Evolutionary conservation across 2,113 vertebrate genomes (phyloP).

Genomic region (Brevimyrus niger): DNA sequence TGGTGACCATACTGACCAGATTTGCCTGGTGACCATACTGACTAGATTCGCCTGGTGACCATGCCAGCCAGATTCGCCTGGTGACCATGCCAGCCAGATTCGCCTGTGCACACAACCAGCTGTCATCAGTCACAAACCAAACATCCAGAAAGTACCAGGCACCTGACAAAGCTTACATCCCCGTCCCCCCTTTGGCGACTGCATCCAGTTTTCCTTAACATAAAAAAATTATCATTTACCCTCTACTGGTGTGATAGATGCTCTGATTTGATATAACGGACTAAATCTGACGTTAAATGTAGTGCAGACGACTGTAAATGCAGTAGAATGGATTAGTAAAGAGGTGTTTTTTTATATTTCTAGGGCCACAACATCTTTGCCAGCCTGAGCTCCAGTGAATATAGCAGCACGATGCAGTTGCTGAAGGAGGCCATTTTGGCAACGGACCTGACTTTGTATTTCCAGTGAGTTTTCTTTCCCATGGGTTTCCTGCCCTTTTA

Average conservation of each 20-base stretch:
- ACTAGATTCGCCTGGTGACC: no score
- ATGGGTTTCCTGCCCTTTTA: background rate
- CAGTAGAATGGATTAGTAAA: background rate
- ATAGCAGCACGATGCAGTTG: conserved; percentile 72
- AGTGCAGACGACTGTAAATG: background rate
- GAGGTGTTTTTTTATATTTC: background rate
- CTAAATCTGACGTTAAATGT: background rate
- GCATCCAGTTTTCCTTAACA: background rate
- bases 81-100: background rate
- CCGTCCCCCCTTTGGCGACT: background rate
- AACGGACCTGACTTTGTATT: conserved; percentile 69
- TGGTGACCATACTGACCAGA: background rate
- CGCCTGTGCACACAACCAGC: background rate
- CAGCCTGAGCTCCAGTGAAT: conserved; percentile 67
- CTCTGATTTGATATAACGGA: background rate
- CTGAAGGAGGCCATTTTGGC: conserved; percentile 70
- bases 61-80: background rate
- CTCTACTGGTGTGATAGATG: background rate
- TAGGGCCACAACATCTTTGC: conserved; percentile 75
- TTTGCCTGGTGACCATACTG: conserved; percentile 40
- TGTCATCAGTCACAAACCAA: background rate
- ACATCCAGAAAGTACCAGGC: background rate
- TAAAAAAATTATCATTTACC: background rate
- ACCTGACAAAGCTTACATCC: background rate
- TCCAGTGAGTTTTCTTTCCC: conserved; percentile 56